Evolutionary conservation across 2,113 vertebrate genomes (phyloP).

Genomic region (Sceloporus undulatus): DNA sequence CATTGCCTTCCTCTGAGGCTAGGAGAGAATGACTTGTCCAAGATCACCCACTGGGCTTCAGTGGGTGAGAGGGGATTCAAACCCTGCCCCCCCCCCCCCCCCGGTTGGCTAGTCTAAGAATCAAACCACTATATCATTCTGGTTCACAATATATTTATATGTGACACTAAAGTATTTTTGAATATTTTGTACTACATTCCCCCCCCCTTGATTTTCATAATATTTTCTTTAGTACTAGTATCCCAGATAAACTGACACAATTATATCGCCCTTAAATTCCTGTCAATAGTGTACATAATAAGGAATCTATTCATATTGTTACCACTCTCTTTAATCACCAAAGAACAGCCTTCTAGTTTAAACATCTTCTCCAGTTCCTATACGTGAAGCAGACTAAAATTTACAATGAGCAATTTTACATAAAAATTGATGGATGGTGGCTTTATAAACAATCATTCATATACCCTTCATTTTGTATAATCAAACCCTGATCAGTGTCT

Average conservation of each 20-base stretch:
- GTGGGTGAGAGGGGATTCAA: too few relatives aligned
- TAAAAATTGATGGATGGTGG: background rate
- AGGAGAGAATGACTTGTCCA: too few relatives aligned
- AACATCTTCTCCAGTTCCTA: background rate
- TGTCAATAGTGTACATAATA: background rate
- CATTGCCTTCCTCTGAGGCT: too few relatives aligned
- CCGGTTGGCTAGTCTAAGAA: too few relatives aligned
- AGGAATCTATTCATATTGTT: background rate
- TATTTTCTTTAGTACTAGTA: background rate
- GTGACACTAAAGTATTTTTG: background rate
- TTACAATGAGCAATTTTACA: slow-evolving; percentile 5
- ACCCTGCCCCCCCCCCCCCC: too few relatives aligned
- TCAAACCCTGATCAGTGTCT: background rate
- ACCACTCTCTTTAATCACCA: background rate
- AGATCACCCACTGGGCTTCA: too few relatives aligned
- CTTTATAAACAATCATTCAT: background rate
- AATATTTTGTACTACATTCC: background rate
- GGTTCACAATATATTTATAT: background rate
- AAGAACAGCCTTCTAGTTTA: background rate
- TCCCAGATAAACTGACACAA: background rate
- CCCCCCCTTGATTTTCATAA: background rate
- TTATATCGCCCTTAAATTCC: background rate
- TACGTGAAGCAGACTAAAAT: background rate
- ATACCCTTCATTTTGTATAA: slow-evolving; percentile 4
- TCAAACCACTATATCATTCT: too few relatives aligned